Evolutionary conservation across 2,113 vertebrate species (phyloP).

Genomic region (Anarrhichthys ocellatus): DNA sequence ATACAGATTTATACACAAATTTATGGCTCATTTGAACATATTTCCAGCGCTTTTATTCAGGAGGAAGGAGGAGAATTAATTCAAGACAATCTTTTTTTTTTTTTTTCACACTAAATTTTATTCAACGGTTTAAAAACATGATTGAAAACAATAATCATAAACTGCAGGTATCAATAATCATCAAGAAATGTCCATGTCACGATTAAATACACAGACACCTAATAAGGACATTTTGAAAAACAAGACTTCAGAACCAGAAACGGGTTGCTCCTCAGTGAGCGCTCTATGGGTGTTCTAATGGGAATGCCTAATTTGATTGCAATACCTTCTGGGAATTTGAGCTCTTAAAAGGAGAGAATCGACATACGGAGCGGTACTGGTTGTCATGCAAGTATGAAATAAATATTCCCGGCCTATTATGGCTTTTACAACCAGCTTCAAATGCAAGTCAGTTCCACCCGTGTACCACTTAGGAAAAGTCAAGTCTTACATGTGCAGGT

Average conservation of each 20-base stretch:
- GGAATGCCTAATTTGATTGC: conserved; percentile 12
- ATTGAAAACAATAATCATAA: conserved; percentile 64
- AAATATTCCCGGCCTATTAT: conserved; percentile 33
- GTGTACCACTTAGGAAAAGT: neutral
- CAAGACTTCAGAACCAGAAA: neutral
- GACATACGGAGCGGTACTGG: neutral
- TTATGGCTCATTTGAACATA: neutral
- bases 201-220: conserved; percentile 45
- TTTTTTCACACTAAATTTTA: conserved; percentile 57
- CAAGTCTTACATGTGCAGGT: neutral
- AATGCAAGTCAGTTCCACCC: neutral
- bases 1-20: neutral
- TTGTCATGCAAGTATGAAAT: neutral
- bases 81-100: conserved; percentile 1
- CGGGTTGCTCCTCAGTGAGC: neutral
- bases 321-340: conserved; percentile 31
- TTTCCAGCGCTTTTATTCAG: neutral
- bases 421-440: conserved; percentile 51
- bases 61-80: neutral
- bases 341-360: conserved; percentile 1
- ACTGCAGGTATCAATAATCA: conserved; percentile 38
- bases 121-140: conserved; percentile 72
- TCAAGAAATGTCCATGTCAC: conserved; percentile 19
- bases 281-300: conserved; percentile 14
- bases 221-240: conserved; percentile 33